phyloP scores from a whole-genome alignment of 2,797 vertebrate genomes.

The Urophycis tenuis region DNA sequence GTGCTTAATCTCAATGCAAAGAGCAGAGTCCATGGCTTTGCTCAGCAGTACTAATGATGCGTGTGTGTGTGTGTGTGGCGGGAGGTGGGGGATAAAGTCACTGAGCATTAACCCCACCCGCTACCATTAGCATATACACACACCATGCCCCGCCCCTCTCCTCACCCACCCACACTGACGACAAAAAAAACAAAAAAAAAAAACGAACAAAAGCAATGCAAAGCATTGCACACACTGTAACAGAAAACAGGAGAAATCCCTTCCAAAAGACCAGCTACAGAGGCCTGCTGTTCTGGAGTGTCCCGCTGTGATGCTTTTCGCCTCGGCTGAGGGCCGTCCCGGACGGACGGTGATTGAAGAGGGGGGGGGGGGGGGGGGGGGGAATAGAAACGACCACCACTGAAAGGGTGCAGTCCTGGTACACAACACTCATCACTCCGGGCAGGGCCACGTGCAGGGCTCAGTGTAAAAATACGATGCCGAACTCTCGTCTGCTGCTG shows the following conservation, averaged over 20 bases:
- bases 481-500: background rate
- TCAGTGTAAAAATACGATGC: background rate
- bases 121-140: background rate
- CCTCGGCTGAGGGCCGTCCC: background rate
- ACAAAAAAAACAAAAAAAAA: conserved; percentile 35
- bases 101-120: conserved; percentile 30
- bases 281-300: conserved; percentile 23
- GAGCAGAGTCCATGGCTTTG: conserved; percentile 27
- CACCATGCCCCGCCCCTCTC: no score
- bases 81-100: conserved; percentile 22
- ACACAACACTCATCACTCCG: background rate
- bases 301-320: background rate
- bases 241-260: conserved; percentile 33
- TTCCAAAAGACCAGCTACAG: conserved; percentile 34
- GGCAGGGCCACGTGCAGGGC: background rate
- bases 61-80: conserved; percentile 5
- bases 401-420: background rate
- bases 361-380: no score
- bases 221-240: conserved; percentile 44
- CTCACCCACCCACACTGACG: background rate
- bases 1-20: conserved; percentile 49
- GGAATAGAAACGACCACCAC: background rate
- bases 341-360: background rate
- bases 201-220: no score
- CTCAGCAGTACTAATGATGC: conserved; percentile 29